Evolutionary conservation across 1,140 invertebrate species (phyloP).

Genomic region (Bombus difficillimus): DNA sequence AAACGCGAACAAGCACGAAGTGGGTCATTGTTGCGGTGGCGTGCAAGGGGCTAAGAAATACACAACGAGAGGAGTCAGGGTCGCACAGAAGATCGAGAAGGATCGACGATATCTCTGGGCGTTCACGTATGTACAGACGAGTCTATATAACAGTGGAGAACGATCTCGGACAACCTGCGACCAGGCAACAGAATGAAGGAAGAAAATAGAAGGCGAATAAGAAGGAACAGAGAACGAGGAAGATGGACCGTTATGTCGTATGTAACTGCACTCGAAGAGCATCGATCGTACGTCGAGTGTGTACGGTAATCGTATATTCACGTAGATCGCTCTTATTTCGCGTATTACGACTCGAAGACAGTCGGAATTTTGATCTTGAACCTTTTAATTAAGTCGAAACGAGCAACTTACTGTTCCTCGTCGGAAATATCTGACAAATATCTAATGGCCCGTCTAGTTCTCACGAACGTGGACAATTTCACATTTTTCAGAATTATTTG

Average conservation of each 20-base stretch:
- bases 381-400: no score
- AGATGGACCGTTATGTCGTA: constrained; percentile 62
- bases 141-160: constrained; percentile 35
- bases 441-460: no score
- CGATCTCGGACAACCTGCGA: constrained; percentile 27
- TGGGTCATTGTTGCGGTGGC: constrained; percentile 55
- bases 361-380: not conserved
- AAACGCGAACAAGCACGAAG: constrained; percentile 40
- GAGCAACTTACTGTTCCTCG: no score
- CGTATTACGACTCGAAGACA: not conserved
- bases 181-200: no score
- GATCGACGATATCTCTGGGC: constrained; percentile 52
- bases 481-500: no score
- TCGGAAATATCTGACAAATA: no score
- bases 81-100: constrained; percentile 51
- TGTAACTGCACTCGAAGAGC: constrained; percentile 60
- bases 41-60: not conserved
- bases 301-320: constrained; percentile 63
- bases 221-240: constrained; percentile 39
- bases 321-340: constrained; percentile 41
- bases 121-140: constrained; percentile 31
- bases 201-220: constrained; percentile 15
- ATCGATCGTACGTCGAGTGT: constrained; percentile 58
- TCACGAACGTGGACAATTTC: no score
- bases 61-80: constrained; percentile 20